These are phyloP conservation scores for Redunca redunca DNA, from an alignment of 2,113 vertebrate species.

Conservation along the genomic window DNA sequence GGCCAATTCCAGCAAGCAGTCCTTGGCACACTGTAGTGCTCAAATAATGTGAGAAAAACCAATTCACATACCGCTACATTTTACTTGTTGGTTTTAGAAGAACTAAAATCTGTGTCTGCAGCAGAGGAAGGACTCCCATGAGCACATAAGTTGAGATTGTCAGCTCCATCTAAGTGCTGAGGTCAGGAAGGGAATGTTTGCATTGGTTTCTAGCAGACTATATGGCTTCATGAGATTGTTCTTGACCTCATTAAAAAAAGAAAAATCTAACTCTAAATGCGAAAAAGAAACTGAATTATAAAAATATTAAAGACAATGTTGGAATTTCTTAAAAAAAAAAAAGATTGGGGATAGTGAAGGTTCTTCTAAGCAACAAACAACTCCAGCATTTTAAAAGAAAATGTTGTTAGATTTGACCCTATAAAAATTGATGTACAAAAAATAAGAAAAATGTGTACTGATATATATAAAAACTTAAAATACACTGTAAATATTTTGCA, in stretches of 20 bases:
- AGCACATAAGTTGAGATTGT: background rate
- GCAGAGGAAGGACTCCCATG: background rate
- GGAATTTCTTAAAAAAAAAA: background rate
- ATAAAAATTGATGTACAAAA: background rate
- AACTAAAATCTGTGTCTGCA: background rate
- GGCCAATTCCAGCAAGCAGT: slow-evolving; percentile 2
- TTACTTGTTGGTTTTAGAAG: background rate
- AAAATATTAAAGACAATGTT: background rate
- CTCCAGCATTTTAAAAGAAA: background rate
- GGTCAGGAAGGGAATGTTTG: background rate
- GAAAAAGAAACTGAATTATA: background rate
- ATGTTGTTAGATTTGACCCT: background rate
- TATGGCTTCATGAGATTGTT: background rate
- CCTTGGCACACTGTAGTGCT: background rate
- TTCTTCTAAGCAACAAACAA: background rate
- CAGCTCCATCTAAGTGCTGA: too few species aligned
- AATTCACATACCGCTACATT: background rate
- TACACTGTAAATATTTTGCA: background rate
- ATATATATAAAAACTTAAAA: background rate
- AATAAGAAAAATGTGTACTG: background rate
- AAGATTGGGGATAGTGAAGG: background rate
- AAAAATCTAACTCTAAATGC: background rate
- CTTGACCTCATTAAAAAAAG: background rate
- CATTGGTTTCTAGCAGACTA: background rate
- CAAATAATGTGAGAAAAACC: background rate